Evolutionary conservation across 2,888 invertebrate genomes (phyloP).

Genomic region (Ochropleura leucogaster): DNA sequence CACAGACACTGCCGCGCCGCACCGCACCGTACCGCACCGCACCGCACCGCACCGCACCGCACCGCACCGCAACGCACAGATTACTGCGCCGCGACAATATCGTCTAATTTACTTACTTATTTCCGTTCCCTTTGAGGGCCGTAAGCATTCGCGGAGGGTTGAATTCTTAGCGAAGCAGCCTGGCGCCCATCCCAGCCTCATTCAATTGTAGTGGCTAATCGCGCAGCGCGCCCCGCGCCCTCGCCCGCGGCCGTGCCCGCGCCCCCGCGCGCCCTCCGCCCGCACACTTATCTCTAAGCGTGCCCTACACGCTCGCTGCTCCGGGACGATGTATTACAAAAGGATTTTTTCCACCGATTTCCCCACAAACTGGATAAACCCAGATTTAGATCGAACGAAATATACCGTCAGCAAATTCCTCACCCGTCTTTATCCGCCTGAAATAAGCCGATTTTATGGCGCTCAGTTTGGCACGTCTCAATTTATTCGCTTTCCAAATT

Average conservation of each 20-base stretch:
- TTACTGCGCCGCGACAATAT: slow-evolving; percentile 37
- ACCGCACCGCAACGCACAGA: not conserved
- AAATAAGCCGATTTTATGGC: slow-evolving; percentile 36
- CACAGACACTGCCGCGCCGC: not conserved
- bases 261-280: not conserved
- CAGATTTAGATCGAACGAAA: slow-evolving; percentile 57
- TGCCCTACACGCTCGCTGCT: slow-evolving; percentile 22
- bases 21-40: not conserved
- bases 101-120: slow-evolving; percentile 62
- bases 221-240: not conserved
- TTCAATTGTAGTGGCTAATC: slow-evolving; percentile 58
- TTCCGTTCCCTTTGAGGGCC: slow-evolving; percentile 51
- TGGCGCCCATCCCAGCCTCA: slow-evolving; percentile 45
- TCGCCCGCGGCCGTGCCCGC: not conserved
- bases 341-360: slow-evolving; percentile 61
- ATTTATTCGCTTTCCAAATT: not conserved
- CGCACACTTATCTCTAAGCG: slow-evolving; percentile 42
- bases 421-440: slow-evolving; percentile 21
- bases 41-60: not conserved
- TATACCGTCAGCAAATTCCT: slow-evolving; percentile 39
- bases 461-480: not conserved
- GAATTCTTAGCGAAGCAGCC: slow-evolving; percentile 40
- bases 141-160: slow-evolving; percentile 43
- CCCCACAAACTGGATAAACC: slow-evolving; percentile 53
- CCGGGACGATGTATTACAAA: slow-evolving; percentile 49